Base-by-base conservation (phyloP, 2,888 invertebrate genomes). In the Drosophila picticornis region DNA sequence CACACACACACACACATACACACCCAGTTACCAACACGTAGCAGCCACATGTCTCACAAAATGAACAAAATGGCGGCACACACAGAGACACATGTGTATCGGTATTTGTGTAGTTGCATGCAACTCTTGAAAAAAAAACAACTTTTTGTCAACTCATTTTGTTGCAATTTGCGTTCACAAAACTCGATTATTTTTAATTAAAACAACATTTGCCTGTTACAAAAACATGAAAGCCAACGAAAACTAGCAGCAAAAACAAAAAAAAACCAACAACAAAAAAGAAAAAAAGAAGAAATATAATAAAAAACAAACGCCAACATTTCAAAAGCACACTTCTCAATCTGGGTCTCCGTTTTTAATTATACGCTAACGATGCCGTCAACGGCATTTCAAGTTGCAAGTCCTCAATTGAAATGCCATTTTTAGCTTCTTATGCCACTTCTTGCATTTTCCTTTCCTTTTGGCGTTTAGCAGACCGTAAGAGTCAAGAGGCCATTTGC, bases 111-210 rank as follows among this genome's bases (percentile, higher is more conserved):
- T 68, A 60, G 34, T 72, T 72, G 76, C 66, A 61, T 72, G 74
- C 72, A 52, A 56, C 40, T 59, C 55, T 29, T 43, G 9, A 38
- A 38, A 36, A 38, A 38, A 65, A 52, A 70, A 62, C 73, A 75
- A 65, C 50, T 83, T 84, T 83, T 81, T 76, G 79, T 79, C 84
- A 83, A 83, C 84, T 83, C 81, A 83, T 83, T 83, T 83, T 83
- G 81, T 79, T 84, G 84, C 82, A 83, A 83, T 83, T 83, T 83
- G 82, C 75, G 70, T 67, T 65, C 59, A 72, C 62, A 81, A 81
- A 84, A 84, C 84, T 82, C 83, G 78, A 83, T 83, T 84, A 82
- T 76, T 80, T 83, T 83, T 84, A 83, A 83, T 83, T 83, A 83
- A 84, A 83, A 77, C 72, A 75, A 82, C 80, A 82, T 82, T 78